These are phyloP conservation scores for Ooceraea biroi DNA, from an alignment of 1,140 invertebrate species.

Conservation along the genomic window DNA sequence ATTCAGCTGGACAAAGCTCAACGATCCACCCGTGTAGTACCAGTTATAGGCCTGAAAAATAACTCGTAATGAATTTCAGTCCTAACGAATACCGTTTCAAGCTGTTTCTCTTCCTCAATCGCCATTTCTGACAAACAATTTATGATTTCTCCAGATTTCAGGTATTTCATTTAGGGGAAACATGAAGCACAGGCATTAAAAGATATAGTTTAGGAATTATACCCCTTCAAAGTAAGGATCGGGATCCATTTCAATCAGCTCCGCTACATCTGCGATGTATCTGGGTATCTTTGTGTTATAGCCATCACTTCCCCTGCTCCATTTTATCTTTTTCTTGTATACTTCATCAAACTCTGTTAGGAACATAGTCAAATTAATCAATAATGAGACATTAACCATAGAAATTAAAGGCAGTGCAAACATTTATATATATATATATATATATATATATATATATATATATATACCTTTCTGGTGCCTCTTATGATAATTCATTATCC, in stretches of 20 bases:
- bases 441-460: not conserved
- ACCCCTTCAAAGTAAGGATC: slow-evolving; percentile 84
- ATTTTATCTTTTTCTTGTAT: slow-evolving; percentile 73
- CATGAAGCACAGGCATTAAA: slow-evolving; percentile 14
- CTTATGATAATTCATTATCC: slow-evolving; percentile 72
- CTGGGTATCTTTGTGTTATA: slow-evolving; percentile 71
- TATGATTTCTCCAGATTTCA: not conserved
- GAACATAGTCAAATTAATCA: slow-evolving; percentile 35
- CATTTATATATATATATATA: slow-evolving; percentile 43
- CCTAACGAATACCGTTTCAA: not conserved
- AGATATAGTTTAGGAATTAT: slow-evolving; percentile 47
- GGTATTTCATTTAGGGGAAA: not conserved
- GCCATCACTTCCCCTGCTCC: slow-evolving; percentile 53
- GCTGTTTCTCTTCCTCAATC: not conserved
- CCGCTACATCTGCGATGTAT: slow-evolving; percentile 80
- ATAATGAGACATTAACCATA: slow-evolving; percentile 12
- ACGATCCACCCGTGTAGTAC: slow-evolving; percentile 83
- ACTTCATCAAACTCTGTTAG: slow-evolving; percentile 63
- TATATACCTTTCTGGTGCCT: slow-evolving; percentile 73
- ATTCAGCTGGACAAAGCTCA: slow-evolving; percentile 74
- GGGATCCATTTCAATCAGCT: slow-evolving; percentile 82
- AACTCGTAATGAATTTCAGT: slow-evolving; percentile 12
- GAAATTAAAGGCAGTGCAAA: no score
- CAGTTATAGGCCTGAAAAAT: slow-evolving; percentile 82
- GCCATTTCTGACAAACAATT: not conserved